These are phyloP conservation scores for Drosophila setosimentum DNA, from an alignment of 2,888 invertebrate species.

Conservation along the genomic window DNA sequence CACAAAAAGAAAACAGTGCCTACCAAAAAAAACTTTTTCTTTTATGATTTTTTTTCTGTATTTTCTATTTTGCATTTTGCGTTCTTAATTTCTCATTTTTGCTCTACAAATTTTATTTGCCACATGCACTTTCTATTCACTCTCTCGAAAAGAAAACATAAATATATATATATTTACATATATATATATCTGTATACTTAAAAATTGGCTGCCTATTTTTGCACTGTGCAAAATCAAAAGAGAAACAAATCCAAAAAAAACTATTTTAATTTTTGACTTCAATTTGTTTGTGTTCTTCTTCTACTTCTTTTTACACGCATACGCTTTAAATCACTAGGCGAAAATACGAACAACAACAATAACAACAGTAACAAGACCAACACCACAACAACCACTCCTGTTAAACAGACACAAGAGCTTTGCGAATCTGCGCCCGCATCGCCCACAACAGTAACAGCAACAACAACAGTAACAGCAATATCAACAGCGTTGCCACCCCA, in stretches of 20 bases:
- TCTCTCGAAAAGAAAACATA: conserved; percentile 32
- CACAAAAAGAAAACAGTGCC: conserved; percentile 44
- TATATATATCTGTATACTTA: conserved; percentile 11
- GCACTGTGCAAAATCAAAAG: conserved; percentile 29
- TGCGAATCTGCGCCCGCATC: conserved; percentile 65
- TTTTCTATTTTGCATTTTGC: conserved; percentile 40
- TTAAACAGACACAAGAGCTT: conserved; percentile 70
- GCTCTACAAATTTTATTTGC: conserved; percentile 49
- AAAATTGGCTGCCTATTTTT: conserved; percentile 70
- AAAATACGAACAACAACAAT: conserved; percentile 72
- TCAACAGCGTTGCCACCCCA: conserved; percentile 22
- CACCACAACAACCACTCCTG: conserved; percentile 70
- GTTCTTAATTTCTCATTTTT: conserved; percentile 44
- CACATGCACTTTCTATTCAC: conserved; percentile 63
- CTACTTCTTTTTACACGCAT: conserved; percentile 76
- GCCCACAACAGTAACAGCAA: conserved; percentile 40
- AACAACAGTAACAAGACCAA: conserved; percentile 60
- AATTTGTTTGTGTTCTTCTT: conserved; percentile 79
- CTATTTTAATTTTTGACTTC: conserved; percentile 76
- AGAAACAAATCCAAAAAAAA: conserved; percentile 36
- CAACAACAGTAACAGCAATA: conserved; percentile 37
- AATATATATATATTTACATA: conserved; percentile 8
- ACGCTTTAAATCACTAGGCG: conserved; percentile 78
- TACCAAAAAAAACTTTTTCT: conserved; percentile 30
- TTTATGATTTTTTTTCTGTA: conserved; percentile 22